These are phyloP conservation scores for Habroteleia sp. DNA, from an alignment of 2,888 invertebrate species.

Conservation along the genomic window DNA sequence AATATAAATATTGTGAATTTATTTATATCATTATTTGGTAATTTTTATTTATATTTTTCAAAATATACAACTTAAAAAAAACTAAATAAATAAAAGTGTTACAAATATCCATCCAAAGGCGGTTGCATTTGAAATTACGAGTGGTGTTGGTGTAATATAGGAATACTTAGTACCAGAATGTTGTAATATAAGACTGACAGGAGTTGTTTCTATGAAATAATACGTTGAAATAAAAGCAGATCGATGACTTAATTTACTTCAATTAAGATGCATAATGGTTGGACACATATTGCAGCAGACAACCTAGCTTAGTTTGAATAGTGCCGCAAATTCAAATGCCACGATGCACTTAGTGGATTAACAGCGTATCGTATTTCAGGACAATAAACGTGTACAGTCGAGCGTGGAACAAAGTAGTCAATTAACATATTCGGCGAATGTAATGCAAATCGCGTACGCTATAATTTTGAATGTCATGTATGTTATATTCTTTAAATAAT, in stretches of 20 bases:
- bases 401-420: conserved; percentile 40
- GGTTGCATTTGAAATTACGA: no score
- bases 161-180: no score
- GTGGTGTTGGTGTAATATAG: no score
- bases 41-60: no score
- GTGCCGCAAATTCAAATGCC: conserved; percentile 41
- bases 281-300: conserved; percentile 2
- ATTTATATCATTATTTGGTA: no score
- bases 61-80: no score
- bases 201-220: background rate
- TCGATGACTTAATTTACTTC: conserved; percentile 3
- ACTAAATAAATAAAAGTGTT: no score
- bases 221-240: background rate
- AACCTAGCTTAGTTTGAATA: conserved; percentile 29
- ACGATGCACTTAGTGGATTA: conserved; percentile 54
- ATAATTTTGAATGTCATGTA: conserved; percentile 3
- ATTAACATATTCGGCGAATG: conserved; percentile 45
- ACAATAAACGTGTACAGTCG: conserved; percentile 58
- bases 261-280: conserved; percentile 11
- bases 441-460: conserved; percentile 11
- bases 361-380: conserved; percentile 61
- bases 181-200: no score
- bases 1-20: no score
- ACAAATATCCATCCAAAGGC: no score
- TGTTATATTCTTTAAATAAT: conserved; percentile 1